These are phyloP conservation scores for Hypothenemus hampei DNA, from an alignment of 1,140 invertebrate species.

Conservation along the genomic window DNA sequence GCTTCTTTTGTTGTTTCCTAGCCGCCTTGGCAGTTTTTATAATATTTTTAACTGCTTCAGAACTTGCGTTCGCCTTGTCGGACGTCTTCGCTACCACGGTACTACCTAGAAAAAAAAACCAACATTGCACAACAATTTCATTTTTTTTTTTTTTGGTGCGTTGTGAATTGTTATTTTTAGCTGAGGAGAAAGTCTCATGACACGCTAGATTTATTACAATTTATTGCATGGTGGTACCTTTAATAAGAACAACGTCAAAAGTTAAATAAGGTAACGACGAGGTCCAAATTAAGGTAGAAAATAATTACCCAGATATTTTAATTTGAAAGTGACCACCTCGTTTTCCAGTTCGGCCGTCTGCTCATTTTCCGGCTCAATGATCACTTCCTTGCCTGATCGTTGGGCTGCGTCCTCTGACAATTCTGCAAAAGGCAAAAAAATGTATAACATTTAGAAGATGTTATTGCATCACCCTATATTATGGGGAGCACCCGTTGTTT, in stretches of 20 bases:
- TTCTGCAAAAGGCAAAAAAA: conserved; percentile 57
- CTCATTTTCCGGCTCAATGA: conserved; percentile 51
- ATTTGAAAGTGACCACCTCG: conserved; percentile 58
- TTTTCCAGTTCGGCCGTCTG: conserved; percentile 52
- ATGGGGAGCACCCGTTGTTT: too few relatives aligned
- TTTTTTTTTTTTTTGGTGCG: too few relatives aligned
- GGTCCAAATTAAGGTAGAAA: background rate
- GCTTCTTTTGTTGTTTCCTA: conserved; percentile 71
- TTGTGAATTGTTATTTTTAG: too few relatives aligned
- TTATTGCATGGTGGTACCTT: too few relatives aligned
- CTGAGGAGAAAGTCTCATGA: too few relatives aligned
- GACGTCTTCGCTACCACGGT: conserved; percentile 60
- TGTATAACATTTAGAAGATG: background rate
- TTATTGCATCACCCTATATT: too few relatives aligned
- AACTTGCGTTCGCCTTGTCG: conserved; percentile 52
- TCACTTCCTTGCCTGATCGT: conserved; percentile 59
- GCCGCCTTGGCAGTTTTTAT: conserved; percentile 58
- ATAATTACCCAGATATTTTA: conserved; percentile 59
- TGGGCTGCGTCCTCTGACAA: conserved; percentile 72
- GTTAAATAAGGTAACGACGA: too few relatives aligned
- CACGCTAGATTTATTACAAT: too few relatives aligned
- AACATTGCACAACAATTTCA: background rate
- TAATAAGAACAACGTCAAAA: too few relatives aligned
- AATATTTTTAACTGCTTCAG: conserved; percentile 66
- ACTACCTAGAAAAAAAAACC: conserved; percentile 47